Percentiles rank a stretch among this genome's conserved stretches.
phyloP scores from a whole-genome alignment of 1,140 invertebrate species.

The Onthophagus taurus region DNA sequence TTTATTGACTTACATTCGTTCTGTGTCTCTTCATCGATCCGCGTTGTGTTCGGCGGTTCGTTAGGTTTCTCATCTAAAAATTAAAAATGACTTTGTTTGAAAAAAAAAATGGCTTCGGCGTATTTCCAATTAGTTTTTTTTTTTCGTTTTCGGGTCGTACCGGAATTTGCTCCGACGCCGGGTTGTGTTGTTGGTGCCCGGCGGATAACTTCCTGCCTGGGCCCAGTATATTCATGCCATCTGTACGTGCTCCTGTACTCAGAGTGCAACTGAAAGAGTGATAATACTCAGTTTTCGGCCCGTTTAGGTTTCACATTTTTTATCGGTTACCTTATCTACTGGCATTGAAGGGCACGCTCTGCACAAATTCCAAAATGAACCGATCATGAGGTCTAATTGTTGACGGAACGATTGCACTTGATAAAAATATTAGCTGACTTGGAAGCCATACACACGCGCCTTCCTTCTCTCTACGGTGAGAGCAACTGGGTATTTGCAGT shows the following conservation, averaged over 20 bases:
- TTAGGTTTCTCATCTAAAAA: conserved; percentile 34
- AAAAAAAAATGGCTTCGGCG: neutral
- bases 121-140: no score
- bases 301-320: neutral
- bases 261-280: conserved; percentile 63
- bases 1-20: conserved; percentile 26
- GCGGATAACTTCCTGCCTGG: conserved; percentile 48
- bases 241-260: conserved; percentile 86
- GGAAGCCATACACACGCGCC: conserved; percentile 22
- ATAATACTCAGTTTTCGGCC: neutral
- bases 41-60: conserved; percentile 23
- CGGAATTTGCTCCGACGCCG: conserved; percentile 42
- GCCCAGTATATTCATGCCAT: conserved; percentile 82
- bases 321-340: conserved; percentile 69
- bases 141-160: conserved; percentile 23
- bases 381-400: conserved; percentile 62
- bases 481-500: neutral
- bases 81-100: conserved; percentile 5
- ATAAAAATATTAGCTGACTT: conserved; percentile 13
- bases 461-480: conserved; percentile 2
- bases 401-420: conserved; percentile 11
- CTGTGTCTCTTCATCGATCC: conserved; percentile 23
- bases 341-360: conserved; percentile 88
- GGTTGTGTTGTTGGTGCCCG: conserved; percentile 48
- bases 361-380: conserved; percentile 89